Evolutionary conservation across 2,797 vertebrate genomes (phyloP).

Genomic region (Characodon lateralis): DNA sequence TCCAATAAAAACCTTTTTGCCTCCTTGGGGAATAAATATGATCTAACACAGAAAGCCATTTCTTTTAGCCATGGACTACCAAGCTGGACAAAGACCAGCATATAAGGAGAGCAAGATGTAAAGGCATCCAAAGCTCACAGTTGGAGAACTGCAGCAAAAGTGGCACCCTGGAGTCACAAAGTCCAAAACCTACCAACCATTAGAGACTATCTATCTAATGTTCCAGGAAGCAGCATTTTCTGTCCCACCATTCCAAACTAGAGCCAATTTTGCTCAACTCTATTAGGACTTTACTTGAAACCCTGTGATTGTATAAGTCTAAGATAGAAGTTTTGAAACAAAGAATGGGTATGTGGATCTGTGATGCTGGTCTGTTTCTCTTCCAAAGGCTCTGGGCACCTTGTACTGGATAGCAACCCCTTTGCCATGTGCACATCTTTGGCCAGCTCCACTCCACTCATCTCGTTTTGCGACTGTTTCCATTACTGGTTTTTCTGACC

Average conservation of each 20-base stretch:
- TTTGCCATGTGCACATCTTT: no score
- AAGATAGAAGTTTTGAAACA: not conserved
- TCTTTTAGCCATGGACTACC: not conserved
- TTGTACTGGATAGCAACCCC: not conserved
- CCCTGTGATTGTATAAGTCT: not conserved
- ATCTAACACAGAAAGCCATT: not conserved
- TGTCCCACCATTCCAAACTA: not conserved
- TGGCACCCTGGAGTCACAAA: not conserved
- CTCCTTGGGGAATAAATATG: not conserved
- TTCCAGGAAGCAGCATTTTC: not conserved
- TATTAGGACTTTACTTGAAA: not conserved
- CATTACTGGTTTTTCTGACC: no score
- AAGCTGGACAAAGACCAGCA: not conserved
- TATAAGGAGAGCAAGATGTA: not conserved
- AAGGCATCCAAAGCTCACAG: not conserved
- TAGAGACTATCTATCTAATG: no score
- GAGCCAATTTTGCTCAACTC: not conserved
- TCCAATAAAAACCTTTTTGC: not conserved
- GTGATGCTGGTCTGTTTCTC: not conserved
- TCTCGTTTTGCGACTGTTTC: no score
- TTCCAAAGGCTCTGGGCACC: not conserved
- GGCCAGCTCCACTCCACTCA: no score
- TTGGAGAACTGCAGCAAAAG: not conserved
- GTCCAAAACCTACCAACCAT: no score
- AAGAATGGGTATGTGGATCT: not conserved